Conservation (phyloP, 1,140 invertebrate genomes). For the Melipona quadrifasciata region DNA sequence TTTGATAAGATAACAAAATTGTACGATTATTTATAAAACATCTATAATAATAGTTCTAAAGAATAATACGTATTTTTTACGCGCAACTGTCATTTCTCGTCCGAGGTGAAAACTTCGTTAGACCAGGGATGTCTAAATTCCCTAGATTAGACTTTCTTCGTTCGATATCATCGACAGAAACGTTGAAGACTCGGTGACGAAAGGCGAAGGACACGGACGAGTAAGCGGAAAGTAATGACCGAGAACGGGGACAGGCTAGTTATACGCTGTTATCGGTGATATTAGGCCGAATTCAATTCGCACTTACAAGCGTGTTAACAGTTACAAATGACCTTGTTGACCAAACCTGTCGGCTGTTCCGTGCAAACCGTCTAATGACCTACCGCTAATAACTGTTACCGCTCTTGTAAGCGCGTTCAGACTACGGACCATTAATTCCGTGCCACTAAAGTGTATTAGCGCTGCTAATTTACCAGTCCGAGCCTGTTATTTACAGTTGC, state of each 20-base stretch:
- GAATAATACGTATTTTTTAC: no score
- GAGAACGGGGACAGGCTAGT: neutral
- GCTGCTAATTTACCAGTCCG: conserved; percentile 52
- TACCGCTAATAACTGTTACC: conserved; percentile 66
- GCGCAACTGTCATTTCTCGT: no score
- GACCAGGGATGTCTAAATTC: no score
- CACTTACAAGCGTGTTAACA: conserved; percentile 64
- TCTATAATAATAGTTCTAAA: no score
- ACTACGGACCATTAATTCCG: conserved; percentile 67
- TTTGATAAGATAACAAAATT: no score
- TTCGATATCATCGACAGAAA: neutral
- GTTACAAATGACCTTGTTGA: conserved; percentile 67
- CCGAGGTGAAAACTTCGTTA: no score
- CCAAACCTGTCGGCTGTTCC: conserved; percentile 66
- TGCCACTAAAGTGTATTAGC: conserved; percentile 66
- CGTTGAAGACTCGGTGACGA: neutral
- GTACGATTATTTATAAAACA: no score
- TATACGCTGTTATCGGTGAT: conserved; percentile 36
- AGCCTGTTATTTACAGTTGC: conserved; percentile 59
- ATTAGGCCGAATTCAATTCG: conserved; percentile 66
- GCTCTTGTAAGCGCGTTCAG: conserved; percentile 68
- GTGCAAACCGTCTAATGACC: conserved; percentile 68
- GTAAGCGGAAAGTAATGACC: neutral
- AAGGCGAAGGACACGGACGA: neutral
- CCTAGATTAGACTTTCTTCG: neutral